Base-by-base conservation (phyloP, 2,888 invertebrate genomes). In the Heliconius erato region DNA sequence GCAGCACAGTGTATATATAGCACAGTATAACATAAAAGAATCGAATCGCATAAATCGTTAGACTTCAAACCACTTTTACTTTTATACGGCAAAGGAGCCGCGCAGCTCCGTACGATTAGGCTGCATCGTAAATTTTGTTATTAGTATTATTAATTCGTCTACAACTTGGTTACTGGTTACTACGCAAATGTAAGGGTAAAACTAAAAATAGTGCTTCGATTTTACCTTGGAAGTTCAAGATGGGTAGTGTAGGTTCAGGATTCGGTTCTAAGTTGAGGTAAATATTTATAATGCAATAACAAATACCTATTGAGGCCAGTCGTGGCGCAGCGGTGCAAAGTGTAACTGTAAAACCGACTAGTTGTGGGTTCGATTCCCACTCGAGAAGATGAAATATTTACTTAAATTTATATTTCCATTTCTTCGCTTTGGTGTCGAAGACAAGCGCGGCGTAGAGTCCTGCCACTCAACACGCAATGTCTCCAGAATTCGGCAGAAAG, bases 71-170 rank as follows among this genome's bases (percentile, higher is more conserved):
- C 86, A 87, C 89, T 89, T 89, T 90, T 89, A 89, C 89, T 87
- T 88, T 90, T 88, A 85, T 83, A 85, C 83, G 74, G 84, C 85
- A 82, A 84, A 85, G 84, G 82, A 74, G 80, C 68, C 81, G 82
- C 82, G 72, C 79, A 81, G 79, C 84, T 84, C 82, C 74, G 74
- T 77, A 67, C 84, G 84, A 86, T 88, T 87, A 86, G 84, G 83
- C 79, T 84, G 81, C 84, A 88, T 87, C 87, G 87, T 91, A 91
- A 90, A 90, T 90, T 88, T 88, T 87, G 87, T 88, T 88, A 88
- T 89, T 89, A 87, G 88, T 88, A 87, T 87, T 86, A 86, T 86
- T 87, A 88, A 88, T 88, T 88, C 87, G 86, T 85, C 84, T 84
- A 82, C 84, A 77, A 16, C 19, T 3, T 54, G 54, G 23, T 54